These are phyloP conservation scores for Somateria mollissima DNA, from an alignment of 2,797 vertebrate species.

Conservation along the genomic window DNA sequence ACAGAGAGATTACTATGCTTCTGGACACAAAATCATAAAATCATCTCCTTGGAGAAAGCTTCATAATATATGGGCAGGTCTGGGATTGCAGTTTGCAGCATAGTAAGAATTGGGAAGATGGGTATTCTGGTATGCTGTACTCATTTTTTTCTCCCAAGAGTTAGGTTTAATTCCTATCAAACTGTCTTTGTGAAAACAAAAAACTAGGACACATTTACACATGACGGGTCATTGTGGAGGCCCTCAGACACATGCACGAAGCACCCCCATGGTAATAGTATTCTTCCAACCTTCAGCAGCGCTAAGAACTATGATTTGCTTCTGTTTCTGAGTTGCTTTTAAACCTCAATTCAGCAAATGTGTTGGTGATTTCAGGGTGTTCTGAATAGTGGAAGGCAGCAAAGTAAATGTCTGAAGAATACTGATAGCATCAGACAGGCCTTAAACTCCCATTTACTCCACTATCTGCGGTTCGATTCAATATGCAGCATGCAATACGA, in stretches of 20 bases:
- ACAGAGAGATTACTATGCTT: not conserved
- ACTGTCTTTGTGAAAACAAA: not conserved
- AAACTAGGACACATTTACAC: not conserved
- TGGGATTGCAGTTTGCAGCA: constrained; percentile 42
- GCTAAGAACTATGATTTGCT: not conserved
- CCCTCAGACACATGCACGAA: not conserved
- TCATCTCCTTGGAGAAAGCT: not conserved
- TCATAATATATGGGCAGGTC: constrained; percentile 32
- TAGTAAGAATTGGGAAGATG: constrained; percentile 33
- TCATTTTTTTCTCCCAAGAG: not conserved
- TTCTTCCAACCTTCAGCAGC: not conserved
- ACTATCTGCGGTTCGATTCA: not conserved
- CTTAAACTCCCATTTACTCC: not conserved
- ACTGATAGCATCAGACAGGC: not conserved
- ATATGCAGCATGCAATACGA: not conserved
- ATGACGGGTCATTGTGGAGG: not conserved
- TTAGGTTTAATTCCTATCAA: constrained; percentile 7
- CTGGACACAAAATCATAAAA: constrained; percentile 22
- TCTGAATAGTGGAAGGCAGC: constrained; percentile 4
- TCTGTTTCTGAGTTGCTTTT: constrained; percentile 7
- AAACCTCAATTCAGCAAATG: constrained; percentile 16
- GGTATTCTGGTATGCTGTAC: not conserved
- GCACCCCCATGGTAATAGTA: not conserved
- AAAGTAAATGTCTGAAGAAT: constrained; percentile 7
- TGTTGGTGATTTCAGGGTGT: constrained; percentile 19